A percentile compares a stretch with the other conserved stretches of the same genome.
phyloP scores from a whole-genome alignment of 2,797 vertebrate genomes.

The Podarcis siculus region DNA sequence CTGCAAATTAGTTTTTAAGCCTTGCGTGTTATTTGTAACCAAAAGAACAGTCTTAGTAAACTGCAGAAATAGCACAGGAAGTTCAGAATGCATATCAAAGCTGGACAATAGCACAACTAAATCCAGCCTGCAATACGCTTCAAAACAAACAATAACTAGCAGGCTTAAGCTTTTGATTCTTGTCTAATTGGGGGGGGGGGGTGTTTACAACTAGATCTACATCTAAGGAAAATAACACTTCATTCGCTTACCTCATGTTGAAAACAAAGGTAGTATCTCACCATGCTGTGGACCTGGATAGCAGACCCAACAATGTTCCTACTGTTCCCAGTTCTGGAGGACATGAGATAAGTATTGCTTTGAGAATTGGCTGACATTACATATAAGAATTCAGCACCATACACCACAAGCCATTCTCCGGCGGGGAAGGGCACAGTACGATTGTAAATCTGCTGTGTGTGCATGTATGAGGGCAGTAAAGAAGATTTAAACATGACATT shows the following conservation, averaged over 20 bases:
- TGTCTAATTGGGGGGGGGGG: not conserved
- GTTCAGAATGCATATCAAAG: not conserved
- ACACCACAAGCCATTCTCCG: not conserved
- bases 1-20: not conserved
- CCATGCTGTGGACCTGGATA: not conserved
- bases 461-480: not conserved
- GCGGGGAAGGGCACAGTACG: not conserved
- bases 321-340: not conserved
- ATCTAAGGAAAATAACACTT: not conserved
- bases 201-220: not conserved
- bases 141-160: not conserved
- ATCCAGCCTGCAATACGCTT: no score
- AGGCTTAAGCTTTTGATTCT: not conserved
- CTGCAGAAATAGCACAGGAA: not conserved
- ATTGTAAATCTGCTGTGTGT: not conserved
- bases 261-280: not conserved
- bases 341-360: not conserved
- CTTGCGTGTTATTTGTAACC: not conserved
- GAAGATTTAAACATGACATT: not conserved
- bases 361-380: not conserved
- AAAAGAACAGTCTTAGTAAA: no score
- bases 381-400: rapidly evolving
- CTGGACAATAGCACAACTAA: not conserved
- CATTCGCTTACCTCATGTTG: not conserved
- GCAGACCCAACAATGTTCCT: not conserved